Percentiles rank a stretch among this genome's conserved stretches.
phyloP scores from a whole-genome alignment of 2,888 invertebrate species.

The Drosophila mercatorum region DNA sequence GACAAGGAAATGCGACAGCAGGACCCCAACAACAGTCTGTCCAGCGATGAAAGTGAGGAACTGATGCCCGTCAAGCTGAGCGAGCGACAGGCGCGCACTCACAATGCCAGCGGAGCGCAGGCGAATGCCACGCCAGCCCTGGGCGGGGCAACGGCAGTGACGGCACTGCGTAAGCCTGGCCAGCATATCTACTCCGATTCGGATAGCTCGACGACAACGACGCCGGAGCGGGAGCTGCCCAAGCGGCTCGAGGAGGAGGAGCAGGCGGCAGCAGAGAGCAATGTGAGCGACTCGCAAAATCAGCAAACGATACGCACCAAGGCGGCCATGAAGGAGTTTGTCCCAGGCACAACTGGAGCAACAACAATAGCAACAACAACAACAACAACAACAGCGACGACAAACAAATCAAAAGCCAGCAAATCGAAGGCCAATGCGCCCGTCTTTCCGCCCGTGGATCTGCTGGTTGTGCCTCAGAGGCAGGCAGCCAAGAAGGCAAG shows the following conservation, averaged over 20 bases:
- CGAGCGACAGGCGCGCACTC: slow-evolving; percentile 35
- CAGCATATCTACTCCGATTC: slow-evolving; percentile 94
- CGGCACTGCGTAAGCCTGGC: slow-evolving; percentile 85
- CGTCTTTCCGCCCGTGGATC: slow-evolving; percentile 88
- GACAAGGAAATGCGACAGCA: slow-evolving; percentile 90
- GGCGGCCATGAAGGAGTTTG: slow-evolving; percentile 93
- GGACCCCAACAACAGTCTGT: slow-evolving; percentile 86
- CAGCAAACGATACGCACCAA: slow-evolving; percentile 90
- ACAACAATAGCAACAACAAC: slow-evolving; percentile 48
- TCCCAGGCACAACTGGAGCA: slow-evolving; percentile 83
- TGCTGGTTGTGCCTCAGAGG: slow-evolving; percentile 93
- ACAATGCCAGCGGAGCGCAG: neutral
- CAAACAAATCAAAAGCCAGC: slow-evolving; percentile 41
- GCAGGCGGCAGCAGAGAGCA: slow-evolving; percentile 86
- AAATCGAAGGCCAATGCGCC: slow-evolving; percentile 25
- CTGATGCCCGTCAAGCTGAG: slow-evolving; percentile 87
- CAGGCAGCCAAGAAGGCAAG: slow-evolving; percentile 96
- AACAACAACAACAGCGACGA: slow-evolving; percentile 55
- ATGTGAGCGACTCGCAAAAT: slow-evolving; percentile 89
- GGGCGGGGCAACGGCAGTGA: slow-evolving; percentile 7
- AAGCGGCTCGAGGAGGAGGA: slow-evolving; percentile 75
- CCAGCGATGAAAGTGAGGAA: slow-evolving; percentile 94
- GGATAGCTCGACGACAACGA: slow-evolving; percentile 81
- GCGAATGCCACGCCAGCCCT: slow-evolving; percentile 9
- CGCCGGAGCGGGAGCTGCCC: slow-evolving; percentile 35